Conservation (phyloP, 2,888 invertebrate species). For the Thecophora atra region DNA sequence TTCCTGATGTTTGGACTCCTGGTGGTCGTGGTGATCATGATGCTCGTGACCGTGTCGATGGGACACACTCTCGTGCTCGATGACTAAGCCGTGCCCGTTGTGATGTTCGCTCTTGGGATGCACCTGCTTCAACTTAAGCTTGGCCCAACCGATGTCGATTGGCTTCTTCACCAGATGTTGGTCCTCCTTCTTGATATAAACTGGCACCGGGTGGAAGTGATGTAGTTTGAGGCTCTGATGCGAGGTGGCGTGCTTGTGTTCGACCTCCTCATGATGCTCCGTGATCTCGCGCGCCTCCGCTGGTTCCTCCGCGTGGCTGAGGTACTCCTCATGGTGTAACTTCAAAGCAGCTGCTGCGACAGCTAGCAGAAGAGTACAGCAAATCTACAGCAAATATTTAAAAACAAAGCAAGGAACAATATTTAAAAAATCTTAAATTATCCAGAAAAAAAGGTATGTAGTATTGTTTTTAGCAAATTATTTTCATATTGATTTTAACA, state of each 20-base stretch:
- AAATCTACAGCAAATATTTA: slow-evolving; percentile 48
- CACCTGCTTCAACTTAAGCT: slow-evolving; percentile 70
- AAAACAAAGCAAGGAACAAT: background rate
- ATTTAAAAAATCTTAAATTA: slow-evolving; percentile 14
- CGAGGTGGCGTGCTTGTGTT: slow-evolving; percentile 75
- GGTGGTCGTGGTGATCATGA: slow-evolving; percentile 58
- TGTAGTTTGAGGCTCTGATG: slow-evolving; percentile 77
- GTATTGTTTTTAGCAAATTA: background rate
- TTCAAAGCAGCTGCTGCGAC: slow-evolving; percentile 52
- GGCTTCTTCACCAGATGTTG: slow-evolving; percentile 74
- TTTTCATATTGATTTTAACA: background rate
- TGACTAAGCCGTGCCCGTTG: slow-evolving; percentile 70
- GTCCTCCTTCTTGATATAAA: slow-evolving; percentile 76
- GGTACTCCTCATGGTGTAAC: slow-evolving; percentile 49
- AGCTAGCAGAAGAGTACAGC: slow-evolving; percentile 48
- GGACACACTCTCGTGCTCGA: slow-evolving; percentile 69
- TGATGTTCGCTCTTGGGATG: slow-evolving; percentile 72
- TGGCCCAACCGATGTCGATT: slow-evolving; percentile 72
- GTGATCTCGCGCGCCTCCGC: slow-evolving; percentile 64
- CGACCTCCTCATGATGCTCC: slow-evolving; percentile 70
- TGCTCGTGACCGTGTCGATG: slow-evolving; percentile 60
- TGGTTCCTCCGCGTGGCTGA: slow-evolving; percentile 51
- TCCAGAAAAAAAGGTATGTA: background rate
- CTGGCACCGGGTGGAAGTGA: slow-evolving; percentile 76
- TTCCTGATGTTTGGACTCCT: slow-evolving; percentile 59